These are phyloP conservation scores for Alviniconcha strummeri DNA, from an alignment of 2,888 invertebrate genomes.

Conservation along the genomic window DNA sequence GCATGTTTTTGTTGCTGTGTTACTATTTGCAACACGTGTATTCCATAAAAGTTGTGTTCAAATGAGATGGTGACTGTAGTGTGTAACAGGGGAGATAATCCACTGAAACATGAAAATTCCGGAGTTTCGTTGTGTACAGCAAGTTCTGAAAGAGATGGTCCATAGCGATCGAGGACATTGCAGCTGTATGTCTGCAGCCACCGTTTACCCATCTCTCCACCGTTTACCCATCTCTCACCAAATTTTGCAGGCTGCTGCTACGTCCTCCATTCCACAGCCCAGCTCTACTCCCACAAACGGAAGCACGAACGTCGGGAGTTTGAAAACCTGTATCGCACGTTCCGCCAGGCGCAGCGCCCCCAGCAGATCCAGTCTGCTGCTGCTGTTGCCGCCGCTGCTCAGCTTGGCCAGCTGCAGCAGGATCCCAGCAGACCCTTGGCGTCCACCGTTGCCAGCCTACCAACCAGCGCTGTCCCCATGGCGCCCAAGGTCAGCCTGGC, in stretches of 20 bases:
- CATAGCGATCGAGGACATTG: too few species aligned
- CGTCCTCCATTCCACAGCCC: constrained; percentile 96
- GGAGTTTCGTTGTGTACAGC: too few species aligned
- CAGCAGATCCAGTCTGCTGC: constrained; percentile 5
- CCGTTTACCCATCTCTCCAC: too few species aligned
- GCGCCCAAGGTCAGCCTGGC: constrained; percentile 37
- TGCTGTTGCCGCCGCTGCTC: constrained; percentile 8
- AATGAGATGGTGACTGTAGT: too few species aligned
- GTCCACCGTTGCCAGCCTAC: background rate
- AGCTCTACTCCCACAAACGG: constrained; percentile 96
- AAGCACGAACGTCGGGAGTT: constrained; percentile 88
- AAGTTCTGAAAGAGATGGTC: too few species aligned
- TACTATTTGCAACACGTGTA: too few species aligned
- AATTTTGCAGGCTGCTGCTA: constrained; percentile 83
- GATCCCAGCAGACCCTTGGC: background rate
- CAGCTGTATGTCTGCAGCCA: too few species aligned
- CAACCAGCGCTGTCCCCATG: background rate
- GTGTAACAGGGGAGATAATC: too few species aligned
- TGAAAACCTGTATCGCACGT: constrained; percentile 89
- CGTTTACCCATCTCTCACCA: too few species aligned
- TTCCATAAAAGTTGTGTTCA: too few species aligned
- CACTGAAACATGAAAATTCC: too few species aligned
- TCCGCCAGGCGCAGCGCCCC: constrained; percentile 75
- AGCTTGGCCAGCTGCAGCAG: background rate
- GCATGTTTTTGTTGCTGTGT: too few species aligned